Evolutionary conservation across 2,888 invertebrate genomes (phyloP).

Genomic region (Coelinius sp.): DNA sequence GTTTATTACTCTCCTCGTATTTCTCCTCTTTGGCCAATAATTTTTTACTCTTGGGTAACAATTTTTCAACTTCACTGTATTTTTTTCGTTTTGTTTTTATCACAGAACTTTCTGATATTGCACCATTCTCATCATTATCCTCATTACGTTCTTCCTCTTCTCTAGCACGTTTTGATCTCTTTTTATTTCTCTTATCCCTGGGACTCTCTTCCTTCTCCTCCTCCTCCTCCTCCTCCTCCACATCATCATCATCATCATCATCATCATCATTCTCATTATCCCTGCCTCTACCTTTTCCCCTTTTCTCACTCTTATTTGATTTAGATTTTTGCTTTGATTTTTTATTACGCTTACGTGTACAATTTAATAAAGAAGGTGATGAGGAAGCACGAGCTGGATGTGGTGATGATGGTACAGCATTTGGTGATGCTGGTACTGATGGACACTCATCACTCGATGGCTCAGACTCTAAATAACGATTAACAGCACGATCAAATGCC

Average conservation of each 20-base stretch:
- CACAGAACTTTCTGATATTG: slow-evolving; percentile 63
- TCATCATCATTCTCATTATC: slow-evolving; percentile 42
- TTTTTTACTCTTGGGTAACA: slow-evolving; percentile 64
- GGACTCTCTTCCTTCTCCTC: slow-evolving; percentile 38
- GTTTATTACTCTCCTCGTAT: slow-evolving; percentile 52
- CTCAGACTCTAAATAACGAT: slow-evolving; percentile 86
- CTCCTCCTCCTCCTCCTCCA: slow-evolving; percentile 46
- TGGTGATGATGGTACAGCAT: slow-evolving; percentile 54
- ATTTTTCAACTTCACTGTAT: slow-evolving; percentile 58
- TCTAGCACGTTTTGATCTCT: slow-evolving; percentile 54
- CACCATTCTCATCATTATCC: slow-evolving; percentile 58
- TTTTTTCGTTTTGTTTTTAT: slow-evolving; percentile 65
- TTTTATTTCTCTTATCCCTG: slow-evolving; percentile 59
- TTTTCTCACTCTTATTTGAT: slow-evolving; percentile 66
- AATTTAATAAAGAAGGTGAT: slow-evolving; percentile 54
- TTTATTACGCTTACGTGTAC: slow-evolving; percentile 70
- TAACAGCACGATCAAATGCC: slow-evolving; percentile 86
- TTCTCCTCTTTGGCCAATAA: slow-evolving; percentile 59
- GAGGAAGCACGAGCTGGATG: slow-evolving; percentile 48
- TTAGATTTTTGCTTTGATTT: slow-evolving; percentile 70
- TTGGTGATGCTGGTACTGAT: slow-evolving; percentile 52
- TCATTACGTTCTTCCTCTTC: slow-evolving; percentile 52
- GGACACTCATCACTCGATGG: slow-evolving; percentile 79
- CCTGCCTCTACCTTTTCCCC: slow-evolving; percentile 51
- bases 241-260: slow-evolving; percentile 52